A percentile compares a stretch with the other conserved stretches of the same genome.
Evolutionary conservation across 2,888 invertebrate species (phyloP).

Genomic region (Leptinotarsa juncta): DNA sequence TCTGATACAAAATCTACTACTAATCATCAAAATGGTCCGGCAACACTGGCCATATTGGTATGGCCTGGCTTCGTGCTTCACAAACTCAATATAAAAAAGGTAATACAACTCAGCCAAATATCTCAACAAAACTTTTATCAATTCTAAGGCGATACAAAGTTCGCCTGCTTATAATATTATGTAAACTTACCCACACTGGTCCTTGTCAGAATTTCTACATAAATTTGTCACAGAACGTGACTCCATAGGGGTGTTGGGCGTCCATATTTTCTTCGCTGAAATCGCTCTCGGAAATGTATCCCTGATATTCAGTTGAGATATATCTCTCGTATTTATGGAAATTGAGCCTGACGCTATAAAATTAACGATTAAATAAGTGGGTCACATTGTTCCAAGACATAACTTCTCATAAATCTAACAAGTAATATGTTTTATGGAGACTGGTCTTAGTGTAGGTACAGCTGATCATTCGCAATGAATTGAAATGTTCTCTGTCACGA

Average conservation of each 20-base stretch:
- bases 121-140: too few species aligned
- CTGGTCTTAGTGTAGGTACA: not conserved
- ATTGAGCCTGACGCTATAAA: conserved; percentile 64
- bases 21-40: too few species aligned
- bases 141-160: too few species aligned
- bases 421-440: not conserved
- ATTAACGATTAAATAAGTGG: conserved; percentile 28
- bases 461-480: too few species aligned
- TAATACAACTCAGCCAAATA: too few species aligned
- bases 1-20: too few species aligned
- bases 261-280: conserved; percentile 57
- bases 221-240: conserved; percentile 57
- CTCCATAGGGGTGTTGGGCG: conserved; percentile 52
- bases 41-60: too few species aligned
- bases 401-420: not conserved
- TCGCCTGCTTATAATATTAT: not conserved
- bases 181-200: conserved; percentile 42
- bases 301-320: conserved; percentile 54
- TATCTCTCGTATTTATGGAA: conserved; percentile 61
- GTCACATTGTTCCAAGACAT: conserved; percentile 4
- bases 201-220: conserved; percentile 39
- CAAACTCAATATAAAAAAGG: too few species aligned
- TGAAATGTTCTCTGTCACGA: too few species aligned
- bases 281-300: conserved; percentile 60
- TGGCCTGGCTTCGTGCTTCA: too few species aligned